Conservation (phyloP, 2,113 vertebrate genomes). For the Phainopepla nitens region DNA sequence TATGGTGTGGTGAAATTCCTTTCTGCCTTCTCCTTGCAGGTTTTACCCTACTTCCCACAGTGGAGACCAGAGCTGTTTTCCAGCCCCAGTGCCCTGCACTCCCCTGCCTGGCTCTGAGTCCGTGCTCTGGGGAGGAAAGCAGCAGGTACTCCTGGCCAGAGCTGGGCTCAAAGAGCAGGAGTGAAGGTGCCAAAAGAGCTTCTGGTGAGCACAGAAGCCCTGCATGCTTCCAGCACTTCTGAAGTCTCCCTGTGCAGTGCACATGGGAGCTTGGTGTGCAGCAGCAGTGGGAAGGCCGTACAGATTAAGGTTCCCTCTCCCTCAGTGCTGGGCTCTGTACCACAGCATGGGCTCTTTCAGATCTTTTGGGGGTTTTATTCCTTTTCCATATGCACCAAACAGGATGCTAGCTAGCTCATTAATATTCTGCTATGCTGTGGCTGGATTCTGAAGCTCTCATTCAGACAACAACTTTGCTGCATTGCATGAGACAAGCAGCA, state of each 20-base stretch:
- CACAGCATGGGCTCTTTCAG: background rate
- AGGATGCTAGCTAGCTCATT: background rate
- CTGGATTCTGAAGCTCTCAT: background rate
- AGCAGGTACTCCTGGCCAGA: background rate
- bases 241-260: background rate
- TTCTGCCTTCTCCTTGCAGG: background rate
- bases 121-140: fast-evolving
- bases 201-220: background rate
- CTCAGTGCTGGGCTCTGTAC: background rate
- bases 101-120: fast-evolving
- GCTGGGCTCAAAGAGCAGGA: fast-evolving
- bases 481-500: background rate
- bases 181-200: background rate
- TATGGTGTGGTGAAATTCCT: background rate
- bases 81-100: background rate
- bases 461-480: background rate
- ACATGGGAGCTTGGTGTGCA: background rate
- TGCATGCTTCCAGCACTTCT: background rate
- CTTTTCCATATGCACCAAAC: background rate
- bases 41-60: background rate
- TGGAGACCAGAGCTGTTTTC: background rate
- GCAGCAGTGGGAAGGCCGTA: background rate
- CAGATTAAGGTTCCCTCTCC: background rate
- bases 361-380: background rate
- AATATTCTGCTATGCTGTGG: fast-evolving